These are phyloP conservation scores for Chlamydotis undulata DNA, from an alignment of 2,113 vertebrate species.

Conservation along the genomic window DNA sequence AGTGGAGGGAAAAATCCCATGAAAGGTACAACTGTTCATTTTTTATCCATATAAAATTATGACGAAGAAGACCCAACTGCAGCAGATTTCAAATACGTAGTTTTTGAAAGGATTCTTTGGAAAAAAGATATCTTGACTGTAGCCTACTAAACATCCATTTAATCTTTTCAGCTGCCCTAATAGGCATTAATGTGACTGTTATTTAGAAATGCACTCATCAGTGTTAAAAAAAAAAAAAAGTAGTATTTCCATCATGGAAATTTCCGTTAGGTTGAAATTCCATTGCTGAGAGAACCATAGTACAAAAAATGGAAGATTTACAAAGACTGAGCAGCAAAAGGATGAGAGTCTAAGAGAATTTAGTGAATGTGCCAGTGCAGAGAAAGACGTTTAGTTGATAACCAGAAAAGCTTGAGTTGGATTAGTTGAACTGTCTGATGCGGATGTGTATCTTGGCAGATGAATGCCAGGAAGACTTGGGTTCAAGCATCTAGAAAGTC, in stretches of 20 bases:
- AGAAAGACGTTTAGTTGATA: background rate
- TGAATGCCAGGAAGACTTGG: background rate
- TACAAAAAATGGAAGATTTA: background rate
- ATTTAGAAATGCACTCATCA: background rate
- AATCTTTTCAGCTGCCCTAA: background rate
- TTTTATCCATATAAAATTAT: background rate
- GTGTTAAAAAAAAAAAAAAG: background rate
- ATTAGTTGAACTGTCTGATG: background rate
- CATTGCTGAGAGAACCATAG: background rate
- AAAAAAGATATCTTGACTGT: background rate
- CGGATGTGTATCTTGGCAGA: background rate
- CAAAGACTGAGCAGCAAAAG: background rate
- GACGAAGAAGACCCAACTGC: background rate
- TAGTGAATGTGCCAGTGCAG: background rate
- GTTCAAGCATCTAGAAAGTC: background rate
- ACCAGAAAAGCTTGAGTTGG: background rate
- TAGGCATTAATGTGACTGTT: background rate
- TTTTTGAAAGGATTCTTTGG: slow-evolving; percentile 4
- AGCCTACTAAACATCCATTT: background rate
- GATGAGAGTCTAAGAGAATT: background rate
- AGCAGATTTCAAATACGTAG: background rate
- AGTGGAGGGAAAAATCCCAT: background rate
- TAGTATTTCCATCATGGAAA: background rate
- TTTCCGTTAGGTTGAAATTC: background rate
- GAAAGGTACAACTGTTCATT: slow-evolving; percentile 13